Percentiles rank a stretch among this genome's conserved stretches.
Evolutionary conservation across 1,140 invertebrate genomes (phyloP).

Genomic region (Ladona fulva): DNA sequence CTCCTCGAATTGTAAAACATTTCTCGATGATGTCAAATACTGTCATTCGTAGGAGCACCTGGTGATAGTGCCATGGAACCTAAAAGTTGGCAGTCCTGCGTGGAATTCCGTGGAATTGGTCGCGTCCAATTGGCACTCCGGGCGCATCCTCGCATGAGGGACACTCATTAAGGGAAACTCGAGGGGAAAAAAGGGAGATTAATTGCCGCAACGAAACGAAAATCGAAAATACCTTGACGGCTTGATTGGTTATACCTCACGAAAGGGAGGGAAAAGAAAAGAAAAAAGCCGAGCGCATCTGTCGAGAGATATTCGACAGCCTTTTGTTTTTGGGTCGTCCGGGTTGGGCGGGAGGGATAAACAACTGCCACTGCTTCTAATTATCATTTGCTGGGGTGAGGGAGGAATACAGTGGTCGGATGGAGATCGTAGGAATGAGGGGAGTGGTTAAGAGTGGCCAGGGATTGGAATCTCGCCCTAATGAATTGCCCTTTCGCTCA

Average conservation of each 20-base stretch:
- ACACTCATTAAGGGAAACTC: neutral
- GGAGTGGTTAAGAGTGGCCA: neutral
- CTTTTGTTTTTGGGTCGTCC: neutral
- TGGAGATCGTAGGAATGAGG: neutral
- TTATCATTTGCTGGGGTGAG: neutral
- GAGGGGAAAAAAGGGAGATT: neutral
- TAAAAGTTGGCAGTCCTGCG: too few relatives aligned
- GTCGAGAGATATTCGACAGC: neutral
- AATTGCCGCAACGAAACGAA: neutral
- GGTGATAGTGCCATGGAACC: too few relatives aligned
- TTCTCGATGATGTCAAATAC: too few relatives aligned
- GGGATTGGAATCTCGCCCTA: neutral
- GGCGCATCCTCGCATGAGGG: neutral
- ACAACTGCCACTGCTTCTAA: neutral
- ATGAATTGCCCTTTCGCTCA: neutral
- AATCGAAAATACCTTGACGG: conserved; percentile 4
- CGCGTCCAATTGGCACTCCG: neutral
- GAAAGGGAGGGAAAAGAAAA: neutral
- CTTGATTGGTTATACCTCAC: neutral
- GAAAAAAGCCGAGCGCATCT: neutral
- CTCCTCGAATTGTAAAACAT: too few relatives aligned
- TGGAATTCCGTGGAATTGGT: neutral
- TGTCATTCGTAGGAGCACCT: too few relatives aligned
- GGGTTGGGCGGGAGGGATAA: neutral
- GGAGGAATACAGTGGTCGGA: neutral